Evolutionary conservation across 2,797 vertebrate species (phyloP).

Genomic region (Sebastiscus tertius): DNA sequence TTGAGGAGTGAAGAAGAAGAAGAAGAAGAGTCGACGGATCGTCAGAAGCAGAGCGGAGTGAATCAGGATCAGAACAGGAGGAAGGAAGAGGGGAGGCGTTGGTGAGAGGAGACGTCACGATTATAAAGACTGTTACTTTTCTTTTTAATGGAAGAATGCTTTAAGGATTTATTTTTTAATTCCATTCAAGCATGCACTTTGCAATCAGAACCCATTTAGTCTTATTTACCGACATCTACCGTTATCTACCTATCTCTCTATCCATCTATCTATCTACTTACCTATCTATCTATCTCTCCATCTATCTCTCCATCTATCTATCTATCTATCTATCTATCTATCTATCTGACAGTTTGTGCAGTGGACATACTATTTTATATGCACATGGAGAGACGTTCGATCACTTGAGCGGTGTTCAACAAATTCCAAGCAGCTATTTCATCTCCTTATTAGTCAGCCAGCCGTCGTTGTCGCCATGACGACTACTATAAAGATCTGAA

Average conservation of each 20-base stretch:
- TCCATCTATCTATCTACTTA: slow-evolving; percentile 67
- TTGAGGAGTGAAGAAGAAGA: slow-evolving; percentile 52
- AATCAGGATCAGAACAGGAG: slow-evolving; percentile 46
- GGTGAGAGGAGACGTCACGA: neutral
- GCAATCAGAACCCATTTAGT: slow-evolving; percentile 27
- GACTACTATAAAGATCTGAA: neutral
- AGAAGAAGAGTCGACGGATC: slow-evolving; percentile 52
- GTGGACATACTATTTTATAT: neutral
- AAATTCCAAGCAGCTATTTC: neutral
- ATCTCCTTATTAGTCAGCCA: neutral
- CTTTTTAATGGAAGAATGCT: slow-evolving; percentile 45
- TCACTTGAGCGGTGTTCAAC: neutral
- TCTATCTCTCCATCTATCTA: slow-evolving; percentile 41
- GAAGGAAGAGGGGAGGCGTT: neutral
- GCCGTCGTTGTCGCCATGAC: neutral
- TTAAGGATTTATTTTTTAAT: slow-evolving; percentile 33
- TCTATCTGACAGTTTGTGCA: neutral
- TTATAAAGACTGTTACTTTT: slow-evolving; percentile 66
- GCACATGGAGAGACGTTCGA: neutral
- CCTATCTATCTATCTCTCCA: slow-evolving; percentile 42
- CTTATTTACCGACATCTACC: slow-evolving; percentile 22
- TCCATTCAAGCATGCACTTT: slow-evolving; percentile 52
- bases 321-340: slow-evolving; percentile 27
- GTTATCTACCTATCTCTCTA: neutral
- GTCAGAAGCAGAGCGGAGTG: neutral